These are phyloP conservation scores for Phalangium opilio DNA, from an alignment of 2,888 invertebrate species.

Conservation along the genomic window DNA sequence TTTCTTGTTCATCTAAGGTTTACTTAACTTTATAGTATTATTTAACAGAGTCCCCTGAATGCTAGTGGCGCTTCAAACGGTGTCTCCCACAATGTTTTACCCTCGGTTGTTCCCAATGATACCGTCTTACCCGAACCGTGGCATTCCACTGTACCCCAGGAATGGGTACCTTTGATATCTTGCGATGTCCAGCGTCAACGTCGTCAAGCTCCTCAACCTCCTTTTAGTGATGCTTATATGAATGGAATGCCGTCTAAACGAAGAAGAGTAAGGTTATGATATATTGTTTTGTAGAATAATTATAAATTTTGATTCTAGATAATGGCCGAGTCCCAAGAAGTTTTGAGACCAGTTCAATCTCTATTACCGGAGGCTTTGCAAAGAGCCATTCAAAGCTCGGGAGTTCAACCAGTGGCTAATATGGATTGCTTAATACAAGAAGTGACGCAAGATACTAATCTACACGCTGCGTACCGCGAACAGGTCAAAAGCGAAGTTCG, in stretches of 20 bases:
- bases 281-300: not conserved
- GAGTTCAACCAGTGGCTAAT: conserved; percentile 34
- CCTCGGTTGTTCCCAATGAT: not conserved
- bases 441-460: conserved; percentile 35
- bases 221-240: conserved; percentile 78
- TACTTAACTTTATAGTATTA: no score
- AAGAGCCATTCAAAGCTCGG: conserved; percentile 38
- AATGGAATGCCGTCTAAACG: conserved; percentile 70
- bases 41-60: no score
- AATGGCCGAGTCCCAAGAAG: conserved; percentile 26
- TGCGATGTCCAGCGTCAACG: conserved; percentile 60
- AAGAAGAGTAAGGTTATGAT: conserved; percentile 9
- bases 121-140: not conserved
- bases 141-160: conserved; percentile 28
- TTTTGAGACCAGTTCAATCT: conserved; percentile 24
- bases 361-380: conserved; percentile 30
- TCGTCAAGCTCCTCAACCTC: conserved; percentile 39
- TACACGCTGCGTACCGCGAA: conserved; percentile 40
- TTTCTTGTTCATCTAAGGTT: no score
- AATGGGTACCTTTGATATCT: conserved; percentile 77
- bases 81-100: no score
- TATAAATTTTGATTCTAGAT: not conserved
- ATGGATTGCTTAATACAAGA: conserved; percentile 38
- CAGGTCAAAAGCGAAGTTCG: conserved; percentile 37
- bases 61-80: no score